Conservation (phyloP, 2,797 vertebrate species). For the Apodemus agrarius region DNA sequence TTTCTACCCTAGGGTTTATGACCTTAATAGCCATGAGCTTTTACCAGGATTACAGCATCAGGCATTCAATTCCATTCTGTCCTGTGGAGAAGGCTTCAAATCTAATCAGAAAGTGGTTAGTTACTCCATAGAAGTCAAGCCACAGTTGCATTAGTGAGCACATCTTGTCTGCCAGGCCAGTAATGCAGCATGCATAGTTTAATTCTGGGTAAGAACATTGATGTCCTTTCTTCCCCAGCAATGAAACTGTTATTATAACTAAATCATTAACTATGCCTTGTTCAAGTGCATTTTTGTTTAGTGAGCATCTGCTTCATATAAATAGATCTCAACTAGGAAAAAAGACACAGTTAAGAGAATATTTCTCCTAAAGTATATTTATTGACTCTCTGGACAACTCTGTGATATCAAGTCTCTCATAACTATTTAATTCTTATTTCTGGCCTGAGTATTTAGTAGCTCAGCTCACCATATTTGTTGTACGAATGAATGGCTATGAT, state of each 20-base stretch:
- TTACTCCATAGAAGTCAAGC: not conserved
- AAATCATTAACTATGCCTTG: not conserved
- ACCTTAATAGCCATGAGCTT: not conserved
- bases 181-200: too few species aligned
- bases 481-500: not conserved
- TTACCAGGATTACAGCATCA: not conserved
- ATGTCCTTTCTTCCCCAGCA: not conserved
- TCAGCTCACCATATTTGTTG: not conserved
- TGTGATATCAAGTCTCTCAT: not conserved
- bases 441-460: not conserved
- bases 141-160: not conserved
- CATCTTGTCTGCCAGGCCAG: not conserved
- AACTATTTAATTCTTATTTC: not conserved
- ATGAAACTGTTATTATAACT: not conserved
- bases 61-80: not conserved
- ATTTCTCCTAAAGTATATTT: not conserved
- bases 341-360: not conserved
- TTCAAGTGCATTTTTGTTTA: not conserved
- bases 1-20: not conserved
- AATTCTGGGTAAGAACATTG: not conserved
- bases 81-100: not conserved
- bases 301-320: not conserved
- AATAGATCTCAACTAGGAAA: not conserved
- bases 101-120: not conserved
- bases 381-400: not conserved